Percentiles rank a stretch among this genome's conserved stretches.
Evolutionary conservation across 2,888 invertebrate genomes (phyloP).

Genomic region (Synergus laeviventris): DNA sequence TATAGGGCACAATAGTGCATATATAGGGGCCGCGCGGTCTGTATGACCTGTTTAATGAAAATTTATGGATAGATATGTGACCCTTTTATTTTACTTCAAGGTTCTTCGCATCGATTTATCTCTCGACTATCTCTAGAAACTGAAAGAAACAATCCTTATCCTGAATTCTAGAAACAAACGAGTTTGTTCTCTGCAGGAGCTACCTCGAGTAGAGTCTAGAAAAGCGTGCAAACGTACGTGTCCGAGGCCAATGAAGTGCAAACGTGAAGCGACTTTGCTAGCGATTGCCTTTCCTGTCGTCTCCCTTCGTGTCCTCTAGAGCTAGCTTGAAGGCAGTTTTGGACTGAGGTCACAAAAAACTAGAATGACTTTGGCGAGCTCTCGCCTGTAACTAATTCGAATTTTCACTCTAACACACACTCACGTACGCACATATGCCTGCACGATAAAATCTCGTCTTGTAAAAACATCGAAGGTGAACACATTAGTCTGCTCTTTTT

Average conservation of each 20-base stretch:
- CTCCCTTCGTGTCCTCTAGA: background rate
- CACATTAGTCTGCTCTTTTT: background rate
- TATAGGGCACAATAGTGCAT: too few species aligned
- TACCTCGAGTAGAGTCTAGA: constrained; percentile 39
- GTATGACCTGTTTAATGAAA: background rate
- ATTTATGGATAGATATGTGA: background rate
- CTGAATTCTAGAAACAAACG: constrained; percentile 50
- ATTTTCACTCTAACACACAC: constrained; percentile 44
- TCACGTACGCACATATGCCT: constrained; percentile 21
- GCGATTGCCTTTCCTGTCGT: constrained; percentile 35
- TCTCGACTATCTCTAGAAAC: background rate
- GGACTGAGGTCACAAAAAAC: constrained; percentile 47
- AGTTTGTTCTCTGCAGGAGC: constrained; percentile 44
- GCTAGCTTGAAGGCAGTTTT: constrained; percentile 45
- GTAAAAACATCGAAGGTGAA: constrained; percentile 13
- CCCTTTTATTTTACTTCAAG: background rate
- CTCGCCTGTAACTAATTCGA: constrained; percentile 49
- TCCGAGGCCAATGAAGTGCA: constrained; percentile 51
- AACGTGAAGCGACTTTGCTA: constrained; percentile 44
- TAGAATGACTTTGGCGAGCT: constrained; percentile 44
- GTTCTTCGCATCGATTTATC: constrained; percentile 5
- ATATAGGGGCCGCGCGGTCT: too few species aligned
- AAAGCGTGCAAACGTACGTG: constrained; percentile 48
- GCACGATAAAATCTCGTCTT: constrained; percentile 14
- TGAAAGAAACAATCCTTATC: constrained; percentile 5